Evolutionary conservation across 2,888 invertebrate genomes (phyloP).

Genomic region (Parelbella ahira): DNA sequence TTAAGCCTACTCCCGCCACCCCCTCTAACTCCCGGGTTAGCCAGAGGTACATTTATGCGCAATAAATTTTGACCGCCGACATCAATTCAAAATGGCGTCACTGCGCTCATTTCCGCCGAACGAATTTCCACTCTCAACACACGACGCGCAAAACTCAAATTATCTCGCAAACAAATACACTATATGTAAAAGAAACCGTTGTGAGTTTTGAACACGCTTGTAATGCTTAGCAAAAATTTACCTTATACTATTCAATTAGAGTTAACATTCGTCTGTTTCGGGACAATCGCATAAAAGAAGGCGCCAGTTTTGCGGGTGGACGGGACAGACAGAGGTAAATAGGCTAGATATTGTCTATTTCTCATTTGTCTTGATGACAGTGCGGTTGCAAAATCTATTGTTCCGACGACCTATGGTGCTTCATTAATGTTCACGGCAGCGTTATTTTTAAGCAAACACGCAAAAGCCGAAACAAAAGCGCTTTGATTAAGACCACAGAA

Average conservation of each 20-base stretch:
- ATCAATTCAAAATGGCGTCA: slow-evolving; percentile 62
- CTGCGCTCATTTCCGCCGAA: slow-evolving; percentile 34
- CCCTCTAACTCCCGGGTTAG: slow-evolving; percentile 78
- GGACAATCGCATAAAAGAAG: slow-evolving; percentile 58
- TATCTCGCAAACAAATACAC: slow-evolving; percentile 41
- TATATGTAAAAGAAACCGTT: slow-evolving; percentile 68
- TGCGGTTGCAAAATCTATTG: slow-evolving; percentile 66
- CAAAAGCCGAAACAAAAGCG: slow-evolving; percentile 32
- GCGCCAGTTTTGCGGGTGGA: slow-evolving; percentile 62
- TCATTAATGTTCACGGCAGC: slow-evolving; percentile 36
- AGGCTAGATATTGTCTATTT: slow-evolving; percentile 67
- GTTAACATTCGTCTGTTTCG: slow-evolving; percentile 43
- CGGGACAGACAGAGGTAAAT: slow-evolving; percentile 65
- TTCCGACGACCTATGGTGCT: slow-evolving; percentile 37
- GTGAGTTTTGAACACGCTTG: slow-evolving; percentile 59
- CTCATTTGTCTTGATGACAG: slow-evolving; percentile 75
- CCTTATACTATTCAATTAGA: slow-evolving; percentile 44
- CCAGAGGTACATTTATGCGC: slow-evolving; percentile 80
- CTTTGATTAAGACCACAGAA: slow-evolving; percentile 32
- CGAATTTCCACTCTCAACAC: slow-evolving; percentile 43
- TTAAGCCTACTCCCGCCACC: slow-evolving; percentile 74
- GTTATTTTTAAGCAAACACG: slow-evolving; percentile 37
- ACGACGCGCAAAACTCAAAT: slow-evolving; percentile 29
- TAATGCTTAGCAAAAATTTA: slow-evolving; percentile 56
- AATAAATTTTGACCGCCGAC: slow-evolving; percentile 78